These are phyloP conservation scores for Chiroxiphia lanceolata DNA, from an alignment of 2,797 vertebrate genomes.

Conservation along the genomic window DNA sequence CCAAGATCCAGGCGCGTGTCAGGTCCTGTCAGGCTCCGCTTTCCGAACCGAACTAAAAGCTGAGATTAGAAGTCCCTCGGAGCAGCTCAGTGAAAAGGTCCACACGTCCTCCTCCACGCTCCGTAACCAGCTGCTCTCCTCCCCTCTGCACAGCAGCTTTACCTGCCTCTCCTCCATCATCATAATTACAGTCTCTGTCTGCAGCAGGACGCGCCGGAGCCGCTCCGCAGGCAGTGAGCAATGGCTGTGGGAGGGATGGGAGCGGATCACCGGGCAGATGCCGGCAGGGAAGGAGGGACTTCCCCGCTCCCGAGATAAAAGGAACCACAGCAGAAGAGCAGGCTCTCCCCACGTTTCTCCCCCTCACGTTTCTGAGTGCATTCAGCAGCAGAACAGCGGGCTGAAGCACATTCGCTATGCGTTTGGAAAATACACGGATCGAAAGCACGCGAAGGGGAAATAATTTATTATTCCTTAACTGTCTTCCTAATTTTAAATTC, in stretches of 20 bases:
- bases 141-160: background rate
- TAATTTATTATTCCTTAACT: slow-evolving; percentile 51
- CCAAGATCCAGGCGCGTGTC: fast-evolving
- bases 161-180: slow-evolving; percentile 11
- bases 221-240: background rate
- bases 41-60: background rate
- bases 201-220: background rate
- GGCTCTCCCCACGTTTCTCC: background rate
- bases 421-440: slow-evolving; percentile 13
- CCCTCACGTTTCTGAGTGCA: background rate
- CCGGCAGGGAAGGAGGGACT: background rate
- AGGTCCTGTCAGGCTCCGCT: background rate
- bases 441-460: background rate
- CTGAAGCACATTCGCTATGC: background rate
- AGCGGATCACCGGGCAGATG: background rate
- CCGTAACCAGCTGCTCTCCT: background rate
- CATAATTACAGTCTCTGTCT: background rate
- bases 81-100: background rate
- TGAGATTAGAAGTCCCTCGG: background rate
- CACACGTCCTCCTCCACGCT: fast-evolving
- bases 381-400: background rate
- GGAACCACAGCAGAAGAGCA: background rate
- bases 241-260: background rate
- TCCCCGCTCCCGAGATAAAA: background rate
- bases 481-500: slow-evolving; percentile 37